Conservation (phyloP, 2,113 vertebrate genomes). For the Neolamprologus sp. region DNA sequence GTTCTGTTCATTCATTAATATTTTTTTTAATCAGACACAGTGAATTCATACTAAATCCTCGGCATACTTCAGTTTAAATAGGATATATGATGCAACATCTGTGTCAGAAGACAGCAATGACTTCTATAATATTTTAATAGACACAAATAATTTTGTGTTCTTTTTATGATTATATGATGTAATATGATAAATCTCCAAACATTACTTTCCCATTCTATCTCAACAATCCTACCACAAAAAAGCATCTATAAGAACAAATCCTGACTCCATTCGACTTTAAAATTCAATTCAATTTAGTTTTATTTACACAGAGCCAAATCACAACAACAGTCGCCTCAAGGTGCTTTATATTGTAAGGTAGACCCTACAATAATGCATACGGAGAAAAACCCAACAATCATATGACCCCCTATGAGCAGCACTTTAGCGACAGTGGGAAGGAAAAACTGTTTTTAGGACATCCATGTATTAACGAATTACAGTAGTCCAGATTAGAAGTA, state of each 20-base stretch:
- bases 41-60: not conserved
- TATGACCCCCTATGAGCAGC: not conserved
- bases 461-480: not conserved
- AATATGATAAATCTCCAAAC: not conserved
- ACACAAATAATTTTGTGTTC: not conserved
- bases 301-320: not conserved
- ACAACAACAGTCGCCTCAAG: not conserved
- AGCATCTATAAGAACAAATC: not conserved
- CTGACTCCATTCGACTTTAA: not conserved
- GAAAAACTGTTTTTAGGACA: not conserved
- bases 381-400: not conserved
- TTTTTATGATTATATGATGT: not conserved
- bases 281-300: not conserved
- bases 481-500: not conserved
- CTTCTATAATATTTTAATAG: not conserved
- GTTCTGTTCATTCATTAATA: not conserved
- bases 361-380: not conserved
- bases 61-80: not conserved
- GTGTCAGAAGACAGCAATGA: not conserved
- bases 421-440: not conserved
- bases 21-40: not conserved
- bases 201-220: not conserved
- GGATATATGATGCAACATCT: not conserved
- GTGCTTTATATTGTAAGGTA: not conserved
- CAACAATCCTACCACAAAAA: not conserved